Conservation (phyloP, 1,140 invertebrate species). For the Mercenaria mercenaria region DNA sequence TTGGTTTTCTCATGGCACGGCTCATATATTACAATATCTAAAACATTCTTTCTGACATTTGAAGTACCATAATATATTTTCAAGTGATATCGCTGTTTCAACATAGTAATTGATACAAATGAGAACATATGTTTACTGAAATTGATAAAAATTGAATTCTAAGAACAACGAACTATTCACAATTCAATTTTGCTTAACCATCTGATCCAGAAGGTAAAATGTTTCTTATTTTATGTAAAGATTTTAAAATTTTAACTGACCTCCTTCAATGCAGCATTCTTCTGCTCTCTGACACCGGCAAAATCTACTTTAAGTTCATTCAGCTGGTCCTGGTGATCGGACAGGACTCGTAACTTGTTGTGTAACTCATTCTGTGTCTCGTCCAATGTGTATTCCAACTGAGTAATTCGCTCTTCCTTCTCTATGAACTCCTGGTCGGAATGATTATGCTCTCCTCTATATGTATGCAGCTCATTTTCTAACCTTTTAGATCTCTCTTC, state of each 20-base stretch:
- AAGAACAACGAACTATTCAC: too few relatives aligned
- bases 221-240: too few relatives aligned
- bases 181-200: too few relatives aligned
- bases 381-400: conserved; percentile 83
- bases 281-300: conserved; percentile 81
- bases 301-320: conserved; percentile 81
- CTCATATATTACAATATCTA: too few relatives aligned
- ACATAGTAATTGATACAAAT: too few relatives aligned
- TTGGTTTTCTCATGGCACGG: too few relatives aligned
- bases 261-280: conserved; percentile 82
- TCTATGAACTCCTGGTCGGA: conserved; percentile 80
- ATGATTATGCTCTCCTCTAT: conserved; percentile 82
- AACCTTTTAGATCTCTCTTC: conserved; percentile 79
- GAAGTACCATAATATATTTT: too few relatives aligned
- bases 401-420: conserved; percentile 80
- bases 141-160: too few relatives aligned
- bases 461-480: conserved; percentile 80
- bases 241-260: conserved; percentile 62
- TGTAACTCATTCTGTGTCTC: conserved; percentile 77
- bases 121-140: too few relatives aligned
- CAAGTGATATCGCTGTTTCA: too few relatives aligned
- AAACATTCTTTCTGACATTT: too few relatives aligned
- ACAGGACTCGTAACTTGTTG: conserved; percentile 74
- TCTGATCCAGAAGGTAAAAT: too few relatives aligned
- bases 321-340: conserved; percentile 79